Base-by-base conservation (phyloP, 2,888 invertebrate genomes). In the Drosophila acutilabella region DNA sequence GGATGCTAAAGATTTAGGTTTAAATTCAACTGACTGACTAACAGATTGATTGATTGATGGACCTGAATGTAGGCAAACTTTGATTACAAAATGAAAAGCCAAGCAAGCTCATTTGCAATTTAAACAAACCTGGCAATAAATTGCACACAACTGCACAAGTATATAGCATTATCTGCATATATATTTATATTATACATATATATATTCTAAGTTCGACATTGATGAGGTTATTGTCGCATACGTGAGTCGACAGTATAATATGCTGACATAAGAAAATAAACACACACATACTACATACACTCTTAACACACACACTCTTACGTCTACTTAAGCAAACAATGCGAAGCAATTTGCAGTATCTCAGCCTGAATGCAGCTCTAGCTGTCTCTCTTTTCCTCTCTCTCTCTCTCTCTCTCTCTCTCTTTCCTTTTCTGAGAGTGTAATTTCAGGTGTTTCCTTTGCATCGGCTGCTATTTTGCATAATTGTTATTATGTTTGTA, bases 401-500 rank as follows among this genome's bases (percentile, higher is more conserved):
- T 0, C 33, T 44, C 51, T 14, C 38, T n/a, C 3, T 11, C 8
- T 14, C 10, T 38, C 16, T 40, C 45, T 20, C 16, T 36, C 13
- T 3, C 64, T 13, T 18, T 8, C 11, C n/a, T 48, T 11, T 11
- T n/a, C n/a, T 40, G 10, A 13, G 4, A 38, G 14, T 74, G 62
- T 64, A 69, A 50, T 77, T 76, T 64, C 64, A 78, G 81, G 77
- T 81, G 74, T 58, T 67, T 62, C 56, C 64, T 42, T 56, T 61
- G 50, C 66, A n/a, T 53, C 59, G 20, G 2, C 38, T 62, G 58
- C 74, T 65, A 52, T 67, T 81, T 72, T 67, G 83, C 84, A 84
- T 87, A 87, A 87, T 84, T 87, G 78, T 64, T 74, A 80, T 84
- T 81, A 80, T 87, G 81, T 81, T 87, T 81, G 71, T 57, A 56